A percentile compares a stretch with the other conserved stretches of the same genome.
Evolutionary conservation across 2,113 vertebrate species (phyloP).

Genomic region (Myiagra hebetior): DNA sequence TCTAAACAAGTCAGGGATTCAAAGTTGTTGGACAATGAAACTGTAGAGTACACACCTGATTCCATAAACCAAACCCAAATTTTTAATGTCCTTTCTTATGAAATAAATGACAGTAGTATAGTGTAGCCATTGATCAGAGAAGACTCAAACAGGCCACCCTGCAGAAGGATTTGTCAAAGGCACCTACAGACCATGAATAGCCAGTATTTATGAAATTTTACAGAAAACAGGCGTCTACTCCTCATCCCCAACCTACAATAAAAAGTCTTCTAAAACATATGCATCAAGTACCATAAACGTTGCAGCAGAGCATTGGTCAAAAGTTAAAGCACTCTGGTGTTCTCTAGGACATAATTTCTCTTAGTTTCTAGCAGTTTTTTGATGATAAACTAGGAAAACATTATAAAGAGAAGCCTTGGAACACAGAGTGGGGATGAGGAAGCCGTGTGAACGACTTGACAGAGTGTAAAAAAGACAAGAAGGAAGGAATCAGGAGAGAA

Average conservation of each 20-base stretch:
- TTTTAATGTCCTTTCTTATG: background rate
- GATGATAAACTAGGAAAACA: background rate
- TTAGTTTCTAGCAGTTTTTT: background rate
- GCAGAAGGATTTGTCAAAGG: background rate
- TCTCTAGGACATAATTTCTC: background rate
- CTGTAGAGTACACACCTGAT: background rate
- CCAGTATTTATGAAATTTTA: background rate
- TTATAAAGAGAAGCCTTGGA: background rate
- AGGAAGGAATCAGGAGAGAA: constrained; percentile 20
- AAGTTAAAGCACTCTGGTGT: background rate
- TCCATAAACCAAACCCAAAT: background rate
- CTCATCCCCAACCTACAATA: background rate
- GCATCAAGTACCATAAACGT: background rate
- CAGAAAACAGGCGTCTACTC: background rate
- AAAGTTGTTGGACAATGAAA: background rate
- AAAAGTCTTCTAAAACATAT: background rate
- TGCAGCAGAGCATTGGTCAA: background rate
- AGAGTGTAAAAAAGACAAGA: background rate
- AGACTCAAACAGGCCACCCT: background rate
- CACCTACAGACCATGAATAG: background rate
- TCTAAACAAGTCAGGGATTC: background rate
- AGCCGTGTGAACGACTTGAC: background rate
- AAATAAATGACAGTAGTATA: background rate
- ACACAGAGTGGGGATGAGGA: background rate
- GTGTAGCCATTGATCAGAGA: background rate